These are phyloP conservation scores for Andrena haemorrhoa DNA, from an alignment of 2,888 invertebrate species.

Conservation along the genomic window DNA sequence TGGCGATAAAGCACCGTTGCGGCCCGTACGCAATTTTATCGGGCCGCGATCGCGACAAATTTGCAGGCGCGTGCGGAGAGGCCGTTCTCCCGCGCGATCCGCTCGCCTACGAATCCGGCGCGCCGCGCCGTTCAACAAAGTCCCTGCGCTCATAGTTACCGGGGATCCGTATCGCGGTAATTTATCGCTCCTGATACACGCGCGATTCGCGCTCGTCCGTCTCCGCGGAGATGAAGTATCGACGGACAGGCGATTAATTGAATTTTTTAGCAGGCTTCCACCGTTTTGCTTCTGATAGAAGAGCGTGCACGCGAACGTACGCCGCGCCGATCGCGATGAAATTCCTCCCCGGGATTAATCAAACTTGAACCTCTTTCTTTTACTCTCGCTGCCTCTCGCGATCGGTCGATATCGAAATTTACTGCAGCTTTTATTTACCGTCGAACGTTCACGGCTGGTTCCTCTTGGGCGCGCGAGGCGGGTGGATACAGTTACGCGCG, in stretches of 20 bases:
- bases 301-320: slow-evolving; percentile 15
- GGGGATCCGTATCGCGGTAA: slow-evolving; percentile 23
- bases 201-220: slow-evolving; percentile 46
- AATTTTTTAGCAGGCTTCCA: slow-evolving; percentile 32
- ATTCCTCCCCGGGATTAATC: slow-evolving; percentile 22
- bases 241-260: slow-evolving; percentile 47
- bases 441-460: slow-evolving; percentile 2
- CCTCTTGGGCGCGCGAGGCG: not conserved
- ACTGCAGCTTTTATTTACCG: not conserved
- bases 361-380: not conserved
- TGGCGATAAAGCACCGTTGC: slow-evolving; percentile 49
- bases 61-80: slow-evolving; percentile 8
- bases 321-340: slow-evolving; percentile 9
- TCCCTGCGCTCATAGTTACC: slow-evolving; percentile 17
- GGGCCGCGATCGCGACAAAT: slow-evolving; percentile 49
- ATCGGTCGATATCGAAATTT: not conserved
- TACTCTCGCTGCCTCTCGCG: not conserved
- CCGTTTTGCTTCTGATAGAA: slow-evolving; percentile 17
- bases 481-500: slow-evolving; percentile 17
- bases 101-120: slow-evolving; percentile 36
- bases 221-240: slow-evolving; percentile 46
- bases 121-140: slow-evolving; percentile 9
- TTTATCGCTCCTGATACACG: slow-evolving; percentile 51
- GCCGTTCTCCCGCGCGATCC: slow-evolving; percentile 25
- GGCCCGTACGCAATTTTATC: slow-evolving; percentile 47